Evolutionary conservation across 2,113 vertebrate species (phyloP).

Genomic region (Xerus inauris): DNA sequence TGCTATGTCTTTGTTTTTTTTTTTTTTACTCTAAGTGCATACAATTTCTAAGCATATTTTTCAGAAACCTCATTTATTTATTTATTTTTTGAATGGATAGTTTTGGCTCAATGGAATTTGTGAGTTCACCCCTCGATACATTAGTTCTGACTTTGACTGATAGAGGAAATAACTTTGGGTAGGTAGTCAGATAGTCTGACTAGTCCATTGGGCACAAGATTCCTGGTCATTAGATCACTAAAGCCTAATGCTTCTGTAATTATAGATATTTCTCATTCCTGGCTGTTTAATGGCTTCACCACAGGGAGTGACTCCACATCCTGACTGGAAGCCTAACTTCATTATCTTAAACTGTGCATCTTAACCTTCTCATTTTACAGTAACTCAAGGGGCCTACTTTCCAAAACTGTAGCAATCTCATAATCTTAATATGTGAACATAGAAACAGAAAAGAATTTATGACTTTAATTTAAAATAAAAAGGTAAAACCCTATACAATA

Average conservation of each 20-base stretch:
- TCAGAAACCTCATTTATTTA: background rate
- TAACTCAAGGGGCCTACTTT: slow-evolving; percentile 57
- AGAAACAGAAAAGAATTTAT: slow-evolving; percentile 54
- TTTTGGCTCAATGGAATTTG: slow-evolving; percentile 37
- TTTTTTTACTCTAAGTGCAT: background rate
- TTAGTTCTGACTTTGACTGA: slow-evolving; percentile 70
- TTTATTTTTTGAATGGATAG: slow-evolving; percentile 3
- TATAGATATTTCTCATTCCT: slow-evolving; percentile 78
- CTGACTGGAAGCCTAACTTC: slow-evolving; percentile 77
- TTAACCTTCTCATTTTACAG: slow-evolving; percentile 70
- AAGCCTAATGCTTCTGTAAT: slow-evolving; percentile 79
- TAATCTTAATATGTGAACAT: slow-evolving; percentile 18
- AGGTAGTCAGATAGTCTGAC: slow-evolving; percentile 77
- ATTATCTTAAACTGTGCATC: slow-evolving; percentile 79
- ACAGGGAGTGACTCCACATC: slow-evolving; percentile 82
- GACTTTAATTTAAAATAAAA: slow-evolving; percentile 35
- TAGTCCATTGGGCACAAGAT: slow-evolving; percentile 48
- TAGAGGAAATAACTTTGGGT: slow-evolving; percentile 64
- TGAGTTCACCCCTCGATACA: slow-evolving; percentile 56
- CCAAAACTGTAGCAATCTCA: background rate
- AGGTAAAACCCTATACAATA: background rate
- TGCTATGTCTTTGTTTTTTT: background rate
- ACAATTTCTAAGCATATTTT: background rate
- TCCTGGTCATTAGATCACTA: slow-evolving; percentile 66
- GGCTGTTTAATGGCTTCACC: slow-evolving; percentile 75